Conservation (phyloP, 1,140 invertebrate species). For the Matsumurasca onukii region DNA sequence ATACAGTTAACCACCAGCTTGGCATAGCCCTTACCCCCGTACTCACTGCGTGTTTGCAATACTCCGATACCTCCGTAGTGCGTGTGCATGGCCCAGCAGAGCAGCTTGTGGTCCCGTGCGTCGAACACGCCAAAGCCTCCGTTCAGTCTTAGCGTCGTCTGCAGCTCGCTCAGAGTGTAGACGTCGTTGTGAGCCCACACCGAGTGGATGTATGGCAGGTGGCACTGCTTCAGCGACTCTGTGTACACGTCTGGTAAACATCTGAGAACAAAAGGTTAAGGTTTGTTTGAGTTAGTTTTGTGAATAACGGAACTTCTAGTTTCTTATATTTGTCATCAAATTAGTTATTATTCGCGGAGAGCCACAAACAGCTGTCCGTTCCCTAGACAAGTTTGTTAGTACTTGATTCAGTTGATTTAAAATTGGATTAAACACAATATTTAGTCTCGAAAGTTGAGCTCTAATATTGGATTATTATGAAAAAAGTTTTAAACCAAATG, state of each 20-base stretch:
- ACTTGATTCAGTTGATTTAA: no score
- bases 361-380: no score
- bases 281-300: no score
- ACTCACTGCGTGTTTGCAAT: constrained; percentile 15
- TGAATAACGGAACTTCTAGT: no score
- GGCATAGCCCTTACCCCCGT: constrained; percentile 28
- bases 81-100: constrained; percentile 38
- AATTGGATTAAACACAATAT: no score
- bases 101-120: neutral
- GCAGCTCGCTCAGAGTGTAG: constrained; percentile 34
- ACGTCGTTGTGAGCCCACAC: constrained; percentile 38
- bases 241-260: constrained; percentile 24
- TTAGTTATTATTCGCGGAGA: no score
- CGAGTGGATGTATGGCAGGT: constrained; percentile 36
- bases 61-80: constrained; percentile 37
- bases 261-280: no score
- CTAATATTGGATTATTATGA: no score
- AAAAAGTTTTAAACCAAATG: no score
- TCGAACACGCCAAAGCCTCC: constrained; percentile 32
- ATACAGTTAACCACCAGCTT: constrained; percentile 21
- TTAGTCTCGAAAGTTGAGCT: no score
- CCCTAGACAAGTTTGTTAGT: no score
- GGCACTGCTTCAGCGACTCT: neutral
- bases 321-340: no score
- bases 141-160: constrained; percentile 31